Conservation (phyloP, 2,113 vertebrate species). For the Tragelaphus imberbis region DNA sequence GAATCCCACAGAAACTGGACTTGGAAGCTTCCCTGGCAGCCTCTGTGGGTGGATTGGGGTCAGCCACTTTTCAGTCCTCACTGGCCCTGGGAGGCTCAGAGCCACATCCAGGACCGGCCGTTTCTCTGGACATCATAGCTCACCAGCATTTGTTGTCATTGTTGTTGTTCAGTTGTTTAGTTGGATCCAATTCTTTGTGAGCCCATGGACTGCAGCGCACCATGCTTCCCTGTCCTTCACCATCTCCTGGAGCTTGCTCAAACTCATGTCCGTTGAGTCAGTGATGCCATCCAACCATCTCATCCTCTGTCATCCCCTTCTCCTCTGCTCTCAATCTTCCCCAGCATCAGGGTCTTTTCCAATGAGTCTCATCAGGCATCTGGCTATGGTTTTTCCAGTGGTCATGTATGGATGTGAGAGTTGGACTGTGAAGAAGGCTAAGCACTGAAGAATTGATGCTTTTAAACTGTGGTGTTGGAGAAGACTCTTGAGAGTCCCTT, state of each 20-base stretch:
- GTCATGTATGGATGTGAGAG: too few relatives aligned
- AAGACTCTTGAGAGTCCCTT: too few relatives aligned
- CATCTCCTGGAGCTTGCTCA: neutral
- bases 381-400: neutral
- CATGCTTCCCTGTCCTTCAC: neutral
- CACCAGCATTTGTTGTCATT: neutral
- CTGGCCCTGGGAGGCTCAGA: fast-evolving
- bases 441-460: too few relatives aligned
- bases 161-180: fast-evolving
- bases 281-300: neutral
- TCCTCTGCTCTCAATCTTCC: neutral
- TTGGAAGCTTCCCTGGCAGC: neutral
- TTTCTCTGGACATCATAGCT: neutral
- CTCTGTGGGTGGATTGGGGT: neutral
- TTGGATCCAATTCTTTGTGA: neutral
- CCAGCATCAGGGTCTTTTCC: neutral
- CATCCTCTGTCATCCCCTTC: neutral
- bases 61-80: neutral
- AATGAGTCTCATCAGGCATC: neutral
- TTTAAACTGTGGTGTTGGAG: too few relatives aligned
- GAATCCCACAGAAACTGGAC: neutral
- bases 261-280: neutral
- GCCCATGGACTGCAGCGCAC: neutral
- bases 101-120: fast-evolving
- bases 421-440: too few relatives aligned